phyloP scores from a whole-genome alignment of 2,797 vertebrate genomes.

The Champsocephalus esox region DNA sequence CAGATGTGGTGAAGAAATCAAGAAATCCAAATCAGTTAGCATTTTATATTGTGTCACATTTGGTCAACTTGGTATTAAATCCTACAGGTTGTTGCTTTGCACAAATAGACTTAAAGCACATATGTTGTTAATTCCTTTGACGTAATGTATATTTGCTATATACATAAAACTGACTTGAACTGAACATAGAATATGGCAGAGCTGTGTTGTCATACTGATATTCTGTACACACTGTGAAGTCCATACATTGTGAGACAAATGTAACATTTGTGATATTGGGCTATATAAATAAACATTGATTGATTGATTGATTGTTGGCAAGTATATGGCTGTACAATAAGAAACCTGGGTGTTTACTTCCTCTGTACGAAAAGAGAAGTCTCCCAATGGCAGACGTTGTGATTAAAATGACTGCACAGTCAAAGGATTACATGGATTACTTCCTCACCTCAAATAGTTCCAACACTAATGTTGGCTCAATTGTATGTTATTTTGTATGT shows the following conservation, averaged over 20 bases:
- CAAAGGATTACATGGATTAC: not conserved
- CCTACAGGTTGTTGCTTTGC: not conserved
- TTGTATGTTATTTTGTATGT: not conserved
- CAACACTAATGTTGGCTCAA: not conserved
- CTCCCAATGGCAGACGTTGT: constrained; percentile 6
- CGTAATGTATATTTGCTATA: not conserved
- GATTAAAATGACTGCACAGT: not conserved
- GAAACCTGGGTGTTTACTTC: constrained; percentile 2
- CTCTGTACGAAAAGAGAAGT: constrained; percentile 1
- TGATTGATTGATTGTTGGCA: too few relatives aligned
- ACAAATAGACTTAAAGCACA: constrained; percentile 3
- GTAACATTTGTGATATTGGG: too few relatives aligned
- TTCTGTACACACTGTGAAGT: too few relatives aligned
- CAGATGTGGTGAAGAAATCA: not conserved
- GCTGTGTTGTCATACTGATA: too few relatives aligned
- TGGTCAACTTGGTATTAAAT: not conserved
- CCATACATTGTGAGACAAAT: too few relatives aligned
- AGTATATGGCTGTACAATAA: too few relatives aligned
- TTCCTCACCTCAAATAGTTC: constrained; percentile 4
- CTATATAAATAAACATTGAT: too few relatives aligned
- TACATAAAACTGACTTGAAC: not conserved
- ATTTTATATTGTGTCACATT: not conserved
- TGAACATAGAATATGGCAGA: not conserved
- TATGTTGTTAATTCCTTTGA: not conserved
- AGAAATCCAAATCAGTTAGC: not conserved